Base-by-base conservation (phyloP, 2,797 vertebrate species). In the Aeoliscus strigatus region DNA sequence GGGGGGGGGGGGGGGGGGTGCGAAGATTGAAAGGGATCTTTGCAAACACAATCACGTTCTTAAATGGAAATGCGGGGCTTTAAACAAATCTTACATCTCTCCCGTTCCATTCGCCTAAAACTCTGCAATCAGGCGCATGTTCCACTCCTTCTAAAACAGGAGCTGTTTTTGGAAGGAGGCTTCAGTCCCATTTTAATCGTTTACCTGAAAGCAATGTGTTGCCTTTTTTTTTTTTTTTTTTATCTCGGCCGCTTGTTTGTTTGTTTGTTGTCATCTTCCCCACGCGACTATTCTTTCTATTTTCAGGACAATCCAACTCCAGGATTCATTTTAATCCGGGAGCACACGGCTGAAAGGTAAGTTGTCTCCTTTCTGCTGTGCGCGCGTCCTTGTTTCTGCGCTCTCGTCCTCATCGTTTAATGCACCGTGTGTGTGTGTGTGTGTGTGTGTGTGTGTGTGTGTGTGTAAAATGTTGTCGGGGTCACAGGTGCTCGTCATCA, bases 31-130 rank as follows among this genome's bases (percentile, higher is more conserved):
- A 90, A 90, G 87, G 87, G 90, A 90, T 90, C 88, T 90, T 89
- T 91, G 87, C 88, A 90, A 90, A 92, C 89, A 91, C 90, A 92
- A 91, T 91, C 90, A 91, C 88, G 89, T 91, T 87, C 90, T 89
- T 91, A 90, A 90, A 91, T 91, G 90, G 87, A 90, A 91, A 91
- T 90, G 88, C 85, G 85, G 84, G 86, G 86, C 88, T 90, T 90
- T 90, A 91, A 90, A 90, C 88, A 90, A 90, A 90, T 89, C 89
- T 91, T 89, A 90, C 90, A 91, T 89, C 90, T 90, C 87, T 88
- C 84, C 86, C 71, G 81, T 90, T 88, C 84, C 89, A 90, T 88
- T 90, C 88, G 85, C 81, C 87, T 82, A 89, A 90, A 90, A 90
- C 84, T 90, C 82, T 72, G 86, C 89, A 89, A 89, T 90, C 88